phyloP scores from a whole-genome alignment of 2,113 vertebrate species.

The Trematocara nigrifrons region DNA sequence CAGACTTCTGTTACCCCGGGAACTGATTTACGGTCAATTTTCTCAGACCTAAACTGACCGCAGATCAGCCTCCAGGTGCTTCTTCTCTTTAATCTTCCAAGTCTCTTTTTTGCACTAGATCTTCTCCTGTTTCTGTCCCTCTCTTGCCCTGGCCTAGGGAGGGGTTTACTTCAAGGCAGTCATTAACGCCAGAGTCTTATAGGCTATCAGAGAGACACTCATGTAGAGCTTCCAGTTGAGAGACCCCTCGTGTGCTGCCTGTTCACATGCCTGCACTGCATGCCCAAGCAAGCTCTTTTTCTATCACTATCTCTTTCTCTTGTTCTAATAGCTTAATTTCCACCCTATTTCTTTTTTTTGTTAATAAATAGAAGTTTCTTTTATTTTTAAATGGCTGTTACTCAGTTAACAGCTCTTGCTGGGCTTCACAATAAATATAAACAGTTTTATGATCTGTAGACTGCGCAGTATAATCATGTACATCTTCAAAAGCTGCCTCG shows the following conservation, averaged over 20 bases:
- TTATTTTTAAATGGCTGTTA: slow-evolving; percentile 33
- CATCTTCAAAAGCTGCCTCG: slow-evolving; percentile 55
- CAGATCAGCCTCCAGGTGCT: slow-evolving; percentile 29
- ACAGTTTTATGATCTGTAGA: slow-evolving; percentile 33
- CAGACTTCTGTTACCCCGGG: slow-evolving; percentile 13
- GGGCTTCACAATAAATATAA: slow-evolving; percentile 42
- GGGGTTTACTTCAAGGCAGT: slow-evolving; percentile 20
- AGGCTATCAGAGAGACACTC: slow-evolving; percentile 47
- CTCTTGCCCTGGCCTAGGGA: slow-evolving; percentile 51
- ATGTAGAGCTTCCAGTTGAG: slow-evolving; percentile 55
- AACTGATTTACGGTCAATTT: slow-evolving; percentile 43
- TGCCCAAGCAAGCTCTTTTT: slow-evolving; percentile 70
- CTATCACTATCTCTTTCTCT: slow-evolving; percentile 62
- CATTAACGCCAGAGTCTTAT: slow-evolving; percentile 40
- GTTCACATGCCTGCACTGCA: slow-evolving; percentile 77
- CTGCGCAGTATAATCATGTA: slow-evolving; percentile 13
- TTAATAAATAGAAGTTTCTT: neutral
- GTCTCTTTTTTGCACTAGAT: slow-evolving; percentile 40
- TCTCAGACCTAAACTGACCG: slow-evolving; percentile 2
- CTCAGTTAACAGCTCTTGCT: slow-evolving; percentile 23
- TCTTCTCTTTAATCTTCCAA: slow-evolving; percentile 29
- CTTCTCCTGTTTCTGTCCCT: slow-evolving; percentile 55
- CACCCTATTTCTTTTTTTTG: neutral
- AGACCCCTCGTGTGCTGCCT: slow-evolving; percentile 71
- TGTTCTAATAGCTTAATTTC: slow-evolving; percentile 14